A percentile compares a stretch with the other conserved stretches of the same genome.
Evolutionary conservation across 1,140 invertebrate genomes (phyloP).

Genomic region (Procambarus virginalis): DNA sequence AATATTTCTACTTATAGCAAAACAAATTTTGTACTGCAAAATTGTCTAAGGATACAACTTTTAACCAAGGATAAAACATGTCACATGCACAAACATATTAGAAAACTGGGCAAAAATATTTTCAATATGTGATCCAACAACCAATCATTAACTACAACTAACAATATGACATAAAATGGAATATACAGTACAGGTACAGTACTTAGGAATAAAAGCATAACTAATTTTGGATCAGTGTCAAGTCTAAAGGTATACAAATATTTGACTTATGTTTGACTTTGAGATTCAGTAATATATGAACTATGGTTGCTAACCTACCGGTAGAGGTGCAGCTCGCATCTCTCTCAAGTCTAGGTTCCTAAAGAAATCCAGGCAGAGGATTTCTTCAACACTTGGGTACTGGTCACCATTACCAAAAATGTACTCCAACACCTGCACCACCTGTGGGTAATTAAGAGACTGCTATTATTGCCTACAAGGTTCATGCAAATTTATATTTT

Average conservation of each 20-base stretch:
- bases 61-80: too few relatives aligned
- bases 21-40: too few relatives aligned
- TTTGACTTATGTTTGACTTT: background rate
- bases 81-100: too few relatives aligned
- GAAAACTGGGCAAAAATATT: too few relatives aligned
- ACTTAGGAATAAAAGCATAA: background rate
- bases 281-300: background rate
- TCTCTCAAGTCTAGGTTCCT: conserved; percentile 90
- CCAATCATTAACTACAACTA: background rate
- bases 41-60: too few relatives aligned
- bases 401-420: conserved; percentile 84
- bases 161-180: background rate
- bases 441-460: conserved; percentile 75
- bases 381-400: conserved; percentile 84
- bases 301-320: conserved; percentile 73
- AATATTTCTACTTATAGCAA: too few relatives aligned
- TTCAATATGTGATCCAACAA: too few relatives aligned
- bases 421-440: conserved; percentile 85
- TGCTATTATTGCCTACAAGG: too few relatives aligned
- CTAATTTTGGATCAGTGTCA: background rate
- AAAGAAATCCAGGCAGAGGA: conserved; percentile 87
- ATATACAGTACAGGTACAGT: background rate
- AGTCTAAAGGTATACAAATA: background rate
- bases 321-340: conserved; percentile 80
- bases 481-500: too few relatives aligned